These are phyloP conservation scores for Tetragonula clypearis DNA, from an alignment of 1,140 invertebrate genomes.

Conservation along the genomic window DNA sequence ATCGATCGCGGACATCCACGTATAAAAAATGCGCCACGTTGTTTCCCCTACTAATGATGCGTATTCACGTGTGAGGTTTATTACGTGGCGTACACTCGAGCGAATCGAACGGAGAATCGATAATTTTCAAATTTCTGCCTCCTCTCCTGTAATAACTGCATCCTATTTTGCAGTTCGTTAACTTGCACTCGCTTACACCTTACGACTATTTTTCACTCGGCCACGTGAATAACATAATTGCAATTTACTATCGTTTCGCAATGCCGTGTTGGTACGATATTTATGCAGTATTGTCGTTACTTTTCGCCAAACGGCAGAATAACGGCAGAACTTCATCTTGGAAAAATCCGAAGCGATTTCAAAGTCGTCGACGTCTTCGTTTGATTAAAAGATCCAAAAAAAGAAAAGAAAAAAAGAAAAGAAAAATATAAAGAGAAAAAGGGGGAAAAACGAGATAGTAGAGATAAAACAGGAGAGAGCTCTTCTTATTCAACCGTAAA, in stretches of 20 bases:
- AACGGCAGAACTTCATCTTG: neutral
- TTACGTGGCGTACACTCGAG: slow-evolving; percentile 56
- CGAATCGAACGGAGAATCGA: slow-evolving; percentile 58
- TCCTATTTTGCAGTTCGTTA: slow-evolving; percentile 42
- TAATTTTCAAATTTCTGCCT: slow-evolving; percentile 62
- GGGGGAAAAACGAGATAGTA: neutral
- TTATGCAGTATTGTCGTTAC: neutral
- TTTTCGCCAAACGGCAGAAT: neutral
- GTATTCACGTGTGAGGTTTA: slow-evolving; percentile 54
- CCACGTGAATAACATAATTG: slow-evolving; percentile 34
- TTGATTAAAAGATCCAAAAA: neutral
- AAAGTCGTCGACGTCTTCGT: neutral
- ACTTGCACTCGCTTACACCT: slow-evolving; percentile 11
- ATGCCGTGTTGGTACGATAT: neutral
- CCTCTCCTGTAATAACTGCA: slow-evolving; percentile 29
- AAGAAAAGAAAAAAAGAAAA: neutral
- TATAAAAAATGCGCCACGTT: slow-evolving; percentile 57
- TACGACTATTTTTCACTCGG: slow-evolving; percentile 29
- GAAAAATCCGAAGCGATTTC: neutral
- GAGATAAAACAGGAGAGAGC: neutral
- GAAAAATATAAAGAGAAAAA: no score
- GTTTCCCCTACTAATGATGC: slow-evolving; percentile 61
- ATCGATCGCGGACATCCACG: slow-evolving; percentile 57
- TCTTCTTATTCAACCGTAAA: neutral
- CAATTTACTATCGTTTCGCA: slow-evolving; percentile 22